Evolutionary conservation across 2,113 vertebrate genomes (phyloP), one percentile per base, ranked within the genome.

Genomic region (Capreolus pygargus): DNA sequence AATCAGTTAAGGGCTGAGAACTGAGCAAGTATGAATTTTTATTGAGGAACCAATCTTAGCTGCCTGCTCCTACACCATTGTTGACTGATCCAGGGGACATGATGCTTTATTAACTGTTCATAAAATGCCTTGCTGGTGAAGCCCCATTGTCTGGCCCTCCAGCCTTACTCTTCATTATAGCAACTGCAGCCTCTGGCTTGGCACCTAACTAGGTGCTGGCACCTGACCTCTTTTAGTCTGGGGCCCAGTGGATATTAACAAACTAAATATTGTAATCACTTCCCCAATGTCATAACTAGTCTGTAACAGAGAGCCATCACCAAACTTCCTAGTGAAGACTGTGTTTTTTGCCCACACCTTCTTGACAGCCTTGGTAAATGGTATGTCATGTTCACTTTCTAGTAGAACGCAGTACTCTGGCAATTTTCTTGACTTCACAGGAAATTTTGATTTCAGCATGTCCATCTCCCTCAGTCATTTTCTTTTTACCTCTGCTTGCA

Each of bases 241-340:
- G 6, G 1, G 4, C 0, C 3, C 33, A 7, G 15, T 61, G 47
- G 6, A 5, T 67, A 36, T 19, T 45, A 36, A 52, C 21, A 28
- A 47, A 45, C 0, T n/a, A 16, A 94, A 5, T 36, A 47, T 14
- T n/a, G 1, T 7, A 60, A 25, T 93, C 30, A 81, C 0, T 6
- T 8, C 19, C 19, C 4, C 25, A 36, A 3, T 39, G 6, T 57
- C 54, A 85, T 19, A 30, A 23, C 10, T 74, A 11, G 1, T 5
- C 19, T 86, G 4, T 21, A 74, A 52, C n/a, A 19, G 2, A 70
- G 1, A 74, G 39, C 16, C 16, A 88, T 28, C 5, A 10, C 2
- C n/a, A 23, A 36, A 58, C 10, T 76, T 70, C 54, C 25, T 30
- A 54, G 21, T 16, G 27, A 58, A 25, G 23, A 1, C 81, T 30